Conservation (phyloP, 1,140 invertebrate species). For the Lepidurus arcticus region DNA sequence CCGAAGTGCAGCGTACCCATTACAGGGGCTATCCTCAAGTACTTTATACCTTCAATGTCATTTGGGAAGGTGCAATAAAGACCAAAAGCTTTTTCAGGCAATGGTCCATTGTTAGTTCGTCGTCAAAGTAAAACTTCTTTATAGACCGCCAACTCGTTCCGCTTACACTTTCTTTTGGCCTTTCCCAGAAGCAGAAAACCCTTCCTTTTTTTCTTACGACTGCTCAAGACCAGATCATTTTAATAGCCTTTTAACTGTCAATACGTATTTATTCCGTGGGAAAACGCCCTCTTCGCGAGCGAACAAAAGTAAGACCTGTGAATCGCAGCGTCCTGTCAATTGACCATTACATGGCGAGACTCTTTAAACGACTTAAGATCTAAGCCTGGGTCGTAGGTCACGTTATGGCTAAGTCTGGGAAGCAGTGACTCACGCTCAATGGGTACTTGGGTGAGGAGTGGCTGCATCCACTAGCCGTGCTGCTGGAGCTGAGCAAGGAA, state of each 20-base stretch:
- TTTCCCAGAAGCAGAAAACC: background rate
- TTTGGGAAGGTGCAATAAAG: constrained; percentile 3
- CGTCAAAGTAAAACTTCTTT: constrained; percentile 22
- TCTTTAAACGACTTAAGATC: constrained; percentile 11
- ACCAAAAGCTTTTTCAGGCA: background rate
- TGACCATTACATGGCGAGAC: background rate
- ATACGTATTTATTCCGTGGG: background rate
- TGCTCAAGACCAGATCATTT: background rate
- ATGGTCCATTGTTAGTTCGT: constrained; percentile 21
- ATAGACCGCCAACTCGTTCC: background rate
- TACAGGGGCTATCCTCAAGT: constrained; percentile 12
- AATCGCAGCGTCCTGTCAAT: constrained; percentile 15
- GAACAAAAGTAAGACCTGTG: background rate
- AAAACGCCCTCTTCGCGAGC: background rate
- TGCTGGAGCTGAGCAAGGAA: constrained; percentile 8
- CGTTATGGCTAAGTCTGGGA: constrained; percentile 13
- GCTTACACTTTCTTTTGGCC: background rate
- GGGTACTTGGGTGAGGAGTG: constrained; percentile 2
- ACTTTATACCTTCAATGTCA: constrained; percentile 22
- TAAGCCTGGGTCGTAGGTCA: background rate
- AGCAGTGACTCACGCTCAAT: constrained; percentile 17
- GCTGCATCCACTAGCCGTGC: constrained; percentile 4
- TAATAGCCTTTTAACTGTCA: background rate
- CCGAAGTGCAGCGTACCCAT: background rate
- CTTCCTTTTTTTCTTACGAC: background rate